Evolutionary conservation across 2,888 invertebrate genomes (phyloP).

Genomic region (Archips xylosteana): DNA sequence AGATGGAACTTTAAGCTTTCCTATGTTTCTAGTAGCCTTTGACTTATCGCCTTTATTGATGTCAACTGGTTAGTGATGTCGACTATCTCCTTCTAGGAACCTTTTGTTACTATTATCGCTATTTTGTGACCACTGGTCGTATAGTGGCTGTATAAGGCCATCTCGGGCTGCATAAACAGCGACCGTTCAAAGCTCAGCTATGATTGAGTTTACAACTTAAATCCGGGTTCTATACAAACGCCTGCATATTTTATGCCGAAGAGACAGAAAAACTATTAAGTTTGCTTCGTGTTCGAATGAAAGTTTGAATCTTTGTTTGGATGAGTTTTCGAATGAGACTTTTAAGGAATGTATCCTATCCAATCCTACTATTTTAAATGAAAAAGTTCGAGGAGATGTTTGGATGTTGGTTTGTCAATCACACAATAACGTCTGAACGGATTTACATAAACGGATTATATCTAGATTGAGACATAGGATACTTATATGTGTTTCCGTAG

Average conservation of each 20-base stretch:
- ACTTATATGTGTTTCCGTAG: too few relatives aligned
- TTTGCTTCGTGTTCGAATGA: not conserved
- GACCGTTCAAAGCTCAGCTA: slow-evolving; percentile 25
- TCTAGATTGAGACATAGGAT: too few relatives aligned
- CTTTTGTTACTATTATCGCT: not conserved
- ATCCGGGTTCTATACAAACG: slow-evolving; percentile 21
- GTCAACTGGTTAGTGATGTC: too few relatives aligned
- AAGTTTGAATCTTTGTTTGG: not conserved
- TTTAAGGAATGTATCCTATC: not conserved
- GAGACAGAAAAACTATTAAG: slow-evolving; percentile 18
- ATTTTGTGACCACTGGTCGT: slow-evolving; percentile 15
- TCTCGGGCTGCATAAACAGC: slow-evolving; percentile 17
- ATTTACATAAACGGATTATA: too few relatives aligned
- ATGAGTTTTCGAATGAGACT: not conserved
- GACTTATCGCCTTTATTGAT: too few relatives aligned
- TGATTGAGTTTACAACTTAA: slow-evolving; percentile 38
- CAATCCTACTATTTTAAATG: too few relatives aligned
- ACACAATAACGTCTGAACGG: too few relatives aligned
- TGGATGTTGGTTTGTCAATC: too few relatives aligned
- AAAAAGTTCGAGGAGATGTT: too few relatives aligned
- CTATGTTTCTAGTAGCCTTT: too few relatives aligned
- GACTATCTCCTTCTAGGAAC: too few relatives aligned
- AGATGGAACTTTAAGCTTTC: too few relatives aligned
- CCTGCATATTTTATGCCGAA: slow-evolving; percentile 26
- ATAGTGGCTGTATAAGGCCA: not conserved